These are phyloP conservation scores for Leptopilina boulardi DNA, from an alignment of 1,140 invertebrate species.

Conservation along the genomic window DNA sequence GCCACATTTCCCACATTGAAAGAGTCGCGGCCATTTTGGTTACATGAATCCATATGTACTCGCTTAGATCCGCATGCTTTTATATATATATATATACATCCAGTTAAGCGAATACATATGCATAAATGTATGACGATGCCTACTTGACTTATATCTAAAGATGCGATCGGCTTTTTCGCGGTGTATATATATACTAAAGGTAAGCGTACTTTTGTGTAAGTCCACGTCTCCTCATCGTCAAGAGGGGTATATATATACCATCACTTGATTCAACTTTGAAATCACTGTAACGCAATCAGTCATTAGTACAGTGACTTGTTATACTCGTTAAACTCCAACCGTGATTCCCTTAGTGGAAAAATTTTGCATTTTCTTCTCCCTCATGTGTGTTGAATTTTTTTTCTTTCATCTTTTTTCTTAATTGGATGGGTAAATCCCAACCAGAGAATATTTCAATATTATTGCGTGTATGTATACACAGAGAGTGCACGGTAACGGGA, in stretches of 20 bases:
- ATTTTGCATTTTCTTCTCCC: conserved; percentile 23
- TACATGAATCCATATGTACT: conserved; percentile 27
- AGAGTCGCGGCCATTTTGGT: conserved; percentile 10
- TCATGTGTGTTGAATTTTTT: conserved; percentile 14
- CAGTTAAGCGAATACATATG: conserved; percentile 40
- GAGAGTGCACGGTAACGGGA: conserved; percentile 24
- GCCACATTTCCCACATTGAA: conserved; percentile 40
- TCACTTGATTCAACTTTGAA: conserved; percentile 43
- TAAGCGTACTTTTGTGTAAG: conserved; percentile 28
- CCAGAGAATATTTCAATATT: conserved; percentile 13
- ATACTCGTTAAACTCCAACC: conserved; percentile 45
- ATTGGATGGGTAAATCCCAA: conserved; percentile 19
- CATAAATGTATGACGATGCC: conserved; percentile 40
- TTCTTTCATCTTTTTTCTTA: neutral
- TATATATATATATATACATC: no score
- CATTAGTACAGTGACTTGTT: conserved; percentile 48
- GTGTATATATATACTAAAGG: conserved; percentile 27
- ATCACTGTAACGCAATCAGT: conserved; percentile 53
- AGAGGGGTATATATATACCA: no score
- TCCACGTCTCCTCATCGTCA: neutral
- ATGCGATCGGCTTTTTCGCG: conserved; percentile 26
- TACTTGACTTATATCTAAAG: conserved; percentile 24
- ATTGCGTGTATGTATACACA: no score
- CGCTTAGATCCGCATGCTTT: conserved; percentile 33
- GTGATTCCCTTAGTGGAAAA: neutral